Evolutionary conservation across 2,797 vertebrate genomes (phyloP).

Genomic region (Gambusia yucatana): DNA sequence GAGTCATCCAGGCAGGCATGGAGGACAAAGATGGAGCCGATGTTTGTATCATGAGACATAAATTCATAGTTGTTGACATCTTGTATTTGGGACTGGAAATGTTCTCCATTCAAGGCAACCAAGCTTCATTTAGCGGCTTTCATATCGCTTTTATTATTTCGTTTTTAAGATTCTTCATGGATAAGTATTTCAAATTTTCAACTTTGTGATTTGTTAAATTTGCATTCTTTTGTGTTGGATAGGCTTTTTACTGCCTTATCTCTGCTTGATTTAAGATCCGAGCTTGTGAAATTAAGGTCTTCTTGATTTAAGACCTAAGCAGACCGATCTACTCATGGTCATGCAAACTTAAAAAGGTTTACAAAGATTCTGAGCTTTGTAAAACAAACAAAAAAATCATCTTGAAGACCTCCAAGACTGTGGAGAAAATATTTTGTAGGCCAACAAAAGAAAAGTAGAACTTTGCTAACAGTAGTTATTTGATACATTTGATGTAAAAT

Average conservation of each 20-base stretch:
- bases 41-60: not conserved
- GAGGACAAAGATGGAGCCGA: not conserved
- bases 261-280: not conserved
- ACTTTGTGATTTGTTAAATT: not conserved
- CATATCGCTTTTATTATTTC: not conserved
- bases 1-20: slow-evolving; percentile 1
- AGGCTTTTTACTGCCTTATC: not conserved
- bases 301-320: not conserved
- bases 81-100: not conserved
- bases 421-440: not conserved
- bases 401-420: not conserved
- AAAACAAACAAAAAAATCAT: no score
- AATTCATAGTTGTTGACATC: not conserved
- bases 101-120: not conserved
- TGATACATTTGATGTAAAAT: not conserved
- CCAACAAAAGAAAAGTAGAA: not conserved
- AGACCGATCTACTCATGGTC: not conserved
- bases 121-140: not conserved
- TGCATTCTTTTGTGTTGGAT: not conserved
- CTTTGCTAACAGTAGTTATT: not conserved
- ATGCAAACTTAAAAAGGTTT: no score
- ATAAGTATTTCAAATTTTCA: not conserved
- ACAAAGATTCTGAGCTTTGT: no score
- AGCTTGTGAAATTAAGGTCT: not conserved
- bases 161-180: not conserved